These are phyloP conservation scores for Antennarius striatus DNA, from an alignment of 2,113 vertebrate genomes.

Conservation along the genomic window DNA sequence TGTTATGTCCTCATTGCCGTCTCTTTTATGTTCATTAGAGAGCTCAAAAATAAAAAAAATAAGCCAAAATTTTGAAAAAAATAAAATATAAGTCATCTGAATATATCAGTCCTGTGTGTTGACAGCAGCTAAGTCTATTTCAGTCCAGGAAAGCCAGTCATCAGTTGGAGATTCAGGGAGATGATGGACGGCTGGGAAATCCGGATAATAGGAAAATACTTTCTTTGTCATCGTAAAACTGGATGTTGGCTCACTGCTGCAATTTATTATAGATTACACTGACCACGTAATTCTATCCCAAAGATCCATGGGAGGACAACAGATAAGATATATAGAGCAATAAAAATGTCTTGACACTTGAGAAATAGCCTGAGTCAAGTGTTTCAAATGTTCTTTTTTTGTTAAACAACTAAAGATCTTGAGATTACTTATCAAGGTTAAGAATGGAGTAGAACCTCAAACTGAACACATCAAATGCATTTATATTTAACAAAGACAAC, in stretches of 20 bases:
- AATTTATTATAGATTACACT: slow-evolving; percentile 32
- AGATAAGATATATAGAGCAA: slow-evolving; percentile 32
- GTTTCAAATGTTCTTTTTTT: not conserved
- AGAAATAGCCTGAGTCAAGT: not conserved
- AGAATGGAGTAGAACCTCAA: not conserved
- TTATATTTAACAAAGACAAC: no score
- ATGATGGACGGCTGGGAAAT: slow-evolving; percentile 21
- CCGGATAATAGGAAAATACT: slow-evolving; percentile 45
- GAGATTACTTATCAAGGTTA: not conserved
- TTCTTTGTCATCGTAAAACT: slow-evolving; percentile 15
- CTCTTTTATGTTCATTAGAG: slow-evolving; percentile 20
- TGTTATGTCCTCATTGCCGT: slow-evolving; percentile 7
- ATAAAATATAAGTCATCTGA: not conserved
- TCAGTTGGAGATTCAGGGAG: slow-evolving; percentile 25
- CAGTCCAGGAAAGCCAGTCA: slow-evolving; percentile 42
- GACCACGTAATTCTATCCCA: slow-evolving; percentile 18
- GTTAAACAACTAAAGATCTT: not conserved
- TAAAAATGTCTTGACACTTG: slow-evolving; percentile 32
- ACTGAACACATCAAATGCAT: not conserved
- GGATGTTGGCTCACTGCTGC: slow-evolving; percentile 1
- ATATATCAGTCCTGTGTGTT: not conserved
- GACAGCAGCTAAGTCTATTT: slow-evolving; percentile 34
- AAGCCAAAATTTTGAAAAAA: no score
- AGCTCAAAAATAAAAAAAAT: no score
- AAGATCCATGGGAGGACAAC: slow-evolving; percentile 17